Evolutionary conservation across 2,888 invertebrate species (phyloP).

Genomic region (Cosmia trapezina): DNA sequence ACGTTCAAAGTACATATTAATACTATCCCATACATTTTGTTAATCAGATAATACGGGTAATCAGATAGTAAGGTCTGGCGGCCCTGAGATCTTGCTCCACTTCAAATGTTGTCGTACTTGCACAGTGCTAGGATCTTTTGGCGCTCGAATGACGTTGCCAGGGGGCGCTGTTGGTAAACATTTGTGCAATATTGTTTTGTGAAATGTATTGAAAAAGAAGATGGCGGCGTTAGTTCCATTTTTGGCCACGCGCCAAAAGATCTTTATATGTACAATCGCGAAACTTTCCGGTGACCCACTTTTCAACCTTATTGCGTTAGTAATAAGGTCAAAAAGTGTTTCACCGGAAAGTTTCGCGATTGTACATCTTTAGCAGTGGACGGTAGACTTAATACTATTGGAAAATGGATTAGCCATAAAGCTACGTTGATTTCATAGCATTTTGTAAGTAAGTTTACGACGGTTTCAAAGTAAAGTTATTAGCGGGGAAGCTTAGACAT

Average conservation of each 20-base stretch:
- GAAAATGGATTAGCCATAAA: constrained; percentile 27
- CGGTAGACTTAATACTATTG: constrained; percentile 1
- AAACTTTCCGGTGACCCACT: too few species aligned
- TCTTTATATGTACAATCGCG: background rate
- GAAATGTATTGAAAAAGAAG: background rate
- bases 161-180: background rate
- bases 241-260: background rate
- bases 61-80: too few species aligned
- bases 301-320: too few species aligned
- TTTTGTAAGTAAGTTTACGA: constrained; percentile 32
- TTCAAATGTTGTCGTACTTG: too few species aligned
- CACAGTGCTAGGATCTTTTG: too few species aligned
- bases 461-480: constrained; percentile 30
- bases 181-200: background rate
- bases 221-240: background rate
- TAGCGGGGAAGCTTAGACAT: constrained; percentile 5
- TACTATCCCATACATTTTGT: too few species aligned
- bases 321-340: too few species aligned
- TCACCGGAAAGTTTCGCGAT: too few species aligned
- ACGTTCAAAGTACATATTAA: too few species aligned
- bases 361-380: background rate
- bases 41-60: too few species aligned
- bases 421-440: constrained; percentile 41
- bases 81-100: too few species aligned
- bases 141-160: background rate